Evolutionary conservation across 1,140 invertebrate genomes (phyloP).

Genomic region (Cherax quadricarinatus): DNA sequence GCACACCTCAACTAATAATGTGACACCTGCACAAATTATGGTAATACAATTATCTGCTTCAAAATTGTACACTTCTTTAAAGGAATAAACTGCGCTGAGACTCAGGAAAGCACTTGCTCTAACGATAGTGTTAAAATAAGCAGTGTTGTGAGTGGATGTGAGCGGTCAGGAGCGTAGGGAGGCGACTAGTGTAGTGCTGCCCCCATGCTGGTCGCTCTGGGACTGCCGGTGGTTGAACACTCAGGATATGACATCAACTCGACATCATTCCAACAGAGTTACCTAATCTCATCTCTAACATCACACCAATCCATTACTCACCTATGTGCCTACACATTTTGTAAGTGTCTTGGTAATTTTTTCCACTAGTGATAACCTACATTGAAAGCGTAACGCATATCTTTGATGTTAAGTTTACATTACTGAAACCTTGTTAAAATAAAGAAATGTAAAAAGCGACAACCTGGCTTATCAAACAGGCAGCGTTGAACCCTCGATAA

Average conservation of each 20-base stretch:
- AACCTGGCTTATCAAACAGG: neutral
- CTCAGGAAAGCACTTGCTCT: neutral
- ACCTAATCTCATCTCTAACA: slow-evolving; percentile 48
- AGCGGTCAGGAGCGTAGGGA: neutral
- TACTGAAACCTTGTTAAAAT: neutral
- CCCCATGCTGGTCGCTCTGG: slow-evolving; percentile 23
- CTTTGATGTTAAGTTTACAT: neutral
- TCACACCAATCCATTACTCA: neutral
- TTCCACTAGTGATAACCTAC: neutral
- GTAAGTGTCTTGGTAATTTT: neutral
- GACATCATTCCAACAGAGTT: slow-evolving; percentile 39
- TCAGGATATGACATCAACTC: slow-evolving; percentile 61
- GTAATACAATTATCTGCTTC: neutral
- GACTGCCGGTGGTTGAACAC: slow-evolving; percentile 37
- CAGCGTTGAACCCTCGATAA: neutral
- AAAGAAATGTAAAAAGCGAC: neutral
- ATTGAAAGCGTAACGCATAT: neutral
- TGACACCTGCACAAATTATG: neutral
- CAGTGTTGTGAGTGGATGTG: neutral
- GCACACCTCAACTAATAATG: neutral
- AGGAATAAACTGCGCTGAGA: too few species aligned
- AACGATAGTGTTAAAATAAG: neutral
- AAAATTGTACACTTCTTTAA: neutral
- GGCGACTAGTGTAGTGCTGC: slow-evolving; percentile 18
- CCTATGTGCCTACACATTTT: neutral